These are phyloP conservation scores for Periophthalmus modestus DNA, from an alignment of 2,113 vertebrate species.

Conservation along the genomic window DNA sequence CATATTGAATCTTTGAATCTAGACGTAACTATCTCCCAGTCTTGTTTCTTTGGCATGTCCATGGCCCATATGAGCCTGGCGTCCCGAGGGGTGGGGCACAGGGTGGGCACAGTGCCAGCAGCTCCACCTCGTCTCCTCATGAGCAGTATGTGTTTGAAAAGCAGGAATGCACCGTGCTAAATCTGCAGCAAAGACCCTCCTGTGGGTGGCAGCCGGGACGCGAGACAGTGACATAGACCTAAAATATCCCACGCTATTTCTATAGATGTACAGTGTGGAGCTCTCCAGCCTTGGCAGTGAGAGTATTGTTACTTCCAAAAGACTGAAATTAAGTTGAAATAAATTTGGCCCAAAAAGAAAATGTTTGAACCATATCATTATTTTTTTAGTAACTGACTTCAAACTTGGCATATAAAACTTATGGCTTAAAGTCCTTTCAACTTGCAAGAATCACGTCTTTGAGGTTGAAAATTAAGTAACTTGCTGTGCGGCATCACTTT, in stretches of 20 bases:
- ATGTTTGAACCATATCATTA: too few species aligned
- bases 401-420: too few species aligned
- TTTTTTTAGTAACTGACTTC: too few species aligned
- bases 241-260: slow-evolving; percentile 7
- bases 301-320: background rate
- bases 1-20: too few species aligned
- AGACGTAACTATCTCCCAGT: background rate
- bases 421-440: too few species aligned
- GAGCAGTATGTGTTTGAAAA: slow-evolving; percentile 47
- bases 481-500: too few species aligned
- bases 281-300: background rate
- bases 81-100: background rate
- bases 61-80: background rate
- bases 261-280: background rate
- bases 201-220: slow-evolving; percentile 46
- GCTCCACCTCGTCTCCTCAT: slow-evolving; percentile 47
- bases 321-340: too few species aligned
- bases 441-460: too few species aligned
- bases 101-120: slow-evolving; percentile 47
- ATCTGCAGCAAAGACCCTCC: slow-evolving; percentile 47
- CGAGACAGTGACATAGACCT: slow-evolving; percentile 7
- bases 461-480: too few species aligned
- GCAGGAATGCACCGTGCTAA: slow-evolving; percentile 63
- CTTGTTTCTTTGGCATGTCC: too few species aligned
- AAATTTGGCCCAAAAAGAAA: too few species aligned